phyloP scores from a whole-genome alignment of 2,797 vertebrate genomes.

The Galagoides demidoff region DNA sequence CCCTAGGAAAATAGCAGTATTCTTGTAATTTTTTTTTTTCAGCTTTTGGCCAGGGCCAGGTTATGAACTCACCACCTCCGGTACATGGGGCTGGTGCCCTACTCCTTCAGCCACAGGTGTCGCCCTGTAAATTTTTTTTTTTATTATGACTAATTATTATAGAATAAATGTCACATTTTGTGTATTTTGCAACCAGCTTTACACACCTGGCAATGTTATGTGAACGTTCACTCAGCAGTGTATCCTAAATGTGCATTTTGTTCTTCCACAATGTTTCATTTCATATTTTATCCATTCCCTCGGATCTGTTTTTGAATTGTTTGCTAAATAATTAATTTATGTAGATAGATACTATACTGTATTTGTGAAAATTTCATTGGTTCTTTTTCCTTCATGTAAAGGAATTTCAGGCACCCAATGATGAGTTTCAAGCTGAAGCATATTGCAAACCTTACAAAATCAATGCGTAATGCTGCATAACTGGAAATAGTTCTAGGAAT shows the following conservation, averaged over 20 bases:
- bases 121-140: neutral
- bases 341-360: neutral
- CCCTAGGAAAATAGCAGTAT: neutral
- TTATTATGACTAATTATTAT: neutral
- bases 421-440: neutral
- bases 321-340: neutral
- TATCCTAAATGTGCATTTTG: neutral
- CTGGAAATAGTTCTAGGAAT: neutral
- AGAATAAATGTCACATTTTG: neutral
- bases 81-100: no score
- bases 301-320: neutral
- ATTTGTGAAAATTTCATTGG: neutral
- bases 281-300: neutral
- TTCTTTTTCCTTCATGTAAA: neutral
- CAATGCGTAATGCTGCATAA: neutral
- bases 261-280: neutral
- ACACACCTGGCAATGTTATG: neutral
- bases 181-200: neutral
- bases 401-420: neutral
- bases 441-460: neutral
- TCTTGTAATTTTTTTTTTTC: neutral
- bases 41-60: no score
- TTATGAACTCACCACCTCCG: no score
- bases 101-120: no score
- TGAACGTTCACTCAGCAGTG: neutral